Conservation (phyloP, 92 coral and sea anemone genomes). For the Metridium senile region DNA sequence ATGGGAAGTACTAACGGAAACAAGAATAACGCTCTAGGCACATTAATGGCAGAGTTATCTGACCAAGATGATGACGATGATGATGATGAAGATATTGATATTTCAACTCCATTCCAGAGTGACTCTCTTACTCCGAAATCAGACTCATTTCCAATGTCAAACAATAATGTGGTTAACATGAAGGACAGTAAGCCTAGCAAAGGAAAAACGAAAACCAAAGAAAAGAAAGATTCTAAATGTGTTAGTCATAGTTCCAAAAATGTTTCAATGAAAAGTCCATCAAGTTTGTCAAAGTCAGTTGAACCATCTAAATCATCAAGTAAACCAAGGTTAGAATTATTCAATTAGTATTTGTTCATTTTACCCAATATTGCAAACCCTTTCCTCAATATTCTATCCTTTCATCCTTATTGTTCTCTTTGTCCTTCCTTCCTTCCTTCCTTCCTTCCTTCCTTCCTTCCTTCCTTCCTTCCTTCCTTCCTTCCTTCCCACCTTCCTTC, state of each 20-base stretch:
- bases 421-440: no score
- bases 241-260: conserved; percentile 5
- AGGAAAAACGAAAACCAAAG: conserved; percentile 24
- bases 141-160: conserved; percentile 8
- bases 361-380: no score
- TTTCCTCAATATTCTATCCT: neutral
- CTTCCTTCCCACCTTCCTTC: neutral
- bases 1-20: conserved; percentile 32
- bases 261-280: conserved; percentile 46
- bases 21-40: conserved; percentile 82
- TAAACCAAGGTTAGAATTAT: neutral
- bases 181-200: conserved; percentile 38
- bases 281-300: conserved; percentile 23
- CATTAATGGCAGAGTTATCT: conserved; percentile 78
- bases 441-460: neutral
- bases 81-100: conserved; percentile 69
- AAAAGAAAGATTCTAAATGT: conserved; percentile 39
- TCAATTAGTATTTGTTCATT: neutral
- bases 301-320: conserved; percentile 9
- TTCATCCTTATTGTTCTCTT: no score
- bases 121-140: conserved; percentile 35
- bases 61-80: conserved; percentile 70
- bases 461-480: neutral
- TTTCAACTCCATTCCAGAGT: conserved; percentile 76
- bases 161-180: conserved; percentile 26